Percentiles rank a stretch among this genome's conserved stretches.
phyloP scores from a whole-genome alignment of 2,797 vertebrate genomes.

The Amphiprion clarkii region DNA sequence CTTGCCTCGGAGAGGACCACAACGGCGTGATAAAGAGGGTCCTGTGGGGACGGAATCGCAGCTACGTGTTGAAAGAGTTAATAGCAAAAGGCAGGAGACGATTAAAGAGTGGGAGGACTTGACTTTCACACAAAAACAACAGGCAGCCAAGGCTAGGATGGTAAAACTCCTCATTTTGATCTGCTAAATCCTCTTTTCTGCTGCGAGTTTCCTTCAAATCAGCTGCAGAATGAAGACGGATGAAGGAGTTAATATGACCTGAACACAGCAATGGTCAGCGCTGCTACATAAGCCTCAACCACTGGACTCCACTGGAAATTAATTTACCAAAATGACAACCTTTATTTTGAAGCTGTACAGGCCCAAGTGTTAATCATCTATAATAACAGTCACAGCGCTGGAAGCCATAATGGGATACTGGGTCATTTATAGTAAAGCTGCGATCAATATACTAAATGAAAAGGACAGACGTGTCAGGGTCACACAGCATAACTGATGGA shows the following conservation, averaged over 20 bases:
- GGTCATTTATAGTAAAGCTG: constrained; percentile 48
- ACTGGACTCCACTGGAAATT: constrained; percentile 38
- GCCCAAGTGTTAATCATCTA: constrained; percentile 50
- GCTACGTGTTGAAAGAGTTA: constrained; percentile 28
- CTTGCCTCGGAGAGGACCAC: constrained; percentile 49
- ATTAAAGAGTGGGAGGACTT: constrained; percentile 12
- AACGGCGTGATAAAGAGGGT: constrained; percentile 33
- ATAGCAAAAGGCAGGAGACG: constrained; percentile 15
- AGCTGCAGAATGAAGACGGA: constrained; percentile 11
- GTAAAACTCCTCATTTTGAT: constrained; percentile 20
- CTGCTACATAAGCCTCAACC: constrained; percentile 32
- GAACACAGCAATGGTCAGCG: constrained; percentile 11
- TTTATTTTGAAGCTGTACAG: constrained; percentile 42
- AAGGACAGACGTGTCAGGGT: constrained; percentile 64
- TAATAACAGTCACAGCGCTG: constrained; percentile 26
- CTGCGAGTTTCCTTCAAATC: constrained; percentile 24
- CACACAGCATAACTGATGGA: constrained; percentile 52
- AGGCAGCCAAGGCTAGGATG: constrained; percentile 2
- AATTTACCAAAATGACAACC: constrained; percentile 51
- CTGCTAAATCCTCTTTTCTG: neutral
- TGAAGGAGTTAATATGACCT: neutral
- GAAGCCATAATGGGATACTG: constrained; percentile 54
- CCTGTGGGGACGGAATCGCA: constrained; percentile 13
- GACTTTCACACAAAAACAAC: constrained; percentile 9
- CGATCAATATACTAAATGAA: constrained; percentile 73